These are phyloP conservation scores for Periophthalmus magnuspinnatus DNA, from an alignment of 2,797 vertebrate species.

Conservation along the genomic window DNA sequence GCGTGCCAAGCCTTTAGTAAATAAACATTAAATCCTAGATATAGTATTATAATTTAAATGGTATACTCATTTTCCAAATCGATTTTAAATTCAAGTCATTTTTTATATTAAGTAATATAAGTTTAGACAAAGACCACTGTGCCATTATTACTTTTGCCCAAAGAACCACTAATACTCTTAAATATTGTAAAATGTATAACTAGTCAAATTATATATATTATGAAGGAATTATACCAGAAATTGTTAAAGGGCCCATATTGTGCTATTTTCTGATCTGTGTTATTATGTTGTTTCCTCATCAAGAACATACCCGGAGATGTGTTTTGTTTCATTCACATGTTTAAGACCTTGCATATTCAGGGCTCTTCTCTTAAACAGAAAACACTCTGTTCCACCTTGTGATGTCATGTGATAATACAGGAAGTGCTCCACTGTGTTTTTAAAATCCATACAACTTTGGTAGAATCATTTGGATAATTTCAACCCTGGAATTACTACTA, in stretches of 20 bases:
- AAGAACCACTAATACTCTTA: conserved; percentile 64
- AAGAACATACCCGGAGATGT: too few relatives aligned
- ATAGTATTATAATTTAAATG: neutral
- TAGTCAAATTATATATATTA: conserved; percentile 67
- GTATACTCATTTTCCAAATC: conserved; percentile 41
- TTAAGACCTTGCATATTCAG: too few relatives aligned
- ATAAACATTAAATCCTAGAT: neutral
- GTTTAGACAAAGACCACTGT: conserved; percentile 61
- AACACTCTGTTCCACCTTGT: too few relatives aligned
- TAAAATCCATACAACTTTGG: too few relatives aligned
- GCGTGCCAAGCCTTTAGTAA: conserved; percentile 58
- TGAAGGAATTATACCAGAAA: conserved; percentile 55
- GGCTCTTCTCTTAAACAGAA: too few relatives aligned
- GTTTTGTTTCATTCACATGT: too few relatives aligned
- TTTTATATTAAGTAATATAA: conserved; percentile 10
- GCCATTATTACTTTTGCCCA: conserved; percentile 56
- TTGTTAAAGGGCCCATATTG: neutral
- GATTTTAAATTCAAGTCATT: conserved; percentile 20
- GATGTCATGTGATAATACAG: too few relatives aligned
- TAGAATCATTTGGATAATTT: too few relatives aligned
- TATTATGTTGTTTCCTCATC: too few relatives aligned
- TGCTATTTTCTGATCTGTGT: too few relatives aligned
- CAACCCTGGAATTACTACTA: too few relatives aligned
- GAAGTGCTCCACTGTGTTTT: too few relatives aligned
- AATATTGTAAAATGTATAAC: conserved; percentile 64